A percentile compares a stretch with the other conserved stretches of the same genome.
Evolutionary conservation across 2,888 invertebrate genomes (phyloP).

Genomic region (Papilio protenor): DNA sequence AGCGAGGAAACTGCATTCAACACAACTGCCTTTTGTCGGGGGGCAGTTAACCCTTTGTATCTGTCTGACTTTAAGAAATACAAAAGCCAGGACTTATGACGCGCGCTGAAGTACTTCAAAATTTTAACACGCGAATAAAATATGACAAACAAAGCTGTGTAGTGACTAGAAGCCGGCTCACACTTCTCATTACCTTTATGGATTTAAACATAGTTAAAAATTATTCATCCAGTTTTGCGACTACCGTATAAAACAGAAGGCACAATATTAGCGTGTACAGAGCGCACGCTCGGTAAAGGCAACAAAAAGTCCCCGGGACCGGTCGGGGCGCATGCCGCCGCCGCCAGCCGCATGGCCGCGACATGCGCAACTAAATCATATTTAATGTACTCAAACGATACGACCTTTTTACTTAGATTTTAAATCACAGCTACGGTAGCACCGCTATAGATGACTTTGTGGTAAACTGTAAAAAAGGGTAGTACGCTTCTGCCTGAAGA

Average conservation of each 20-base stretch:
- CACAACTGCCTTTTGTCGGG: conserved; percentile 16
- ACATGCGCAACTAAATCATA: conserved; percentile 13
- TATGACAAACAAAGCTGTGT: background rate
- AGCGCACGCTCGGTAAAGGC: background rate
- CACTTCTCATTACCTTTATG: background rate
- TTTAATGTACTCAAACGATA: conserved; percentile 9
- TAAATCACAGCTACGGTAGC: background rate
- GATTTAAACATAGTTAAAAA: background rate
- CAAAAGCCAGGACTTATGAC: background rate
- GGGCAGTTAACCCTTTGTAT: conserved; percentile 22
- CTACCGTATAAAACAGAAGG: background rate
- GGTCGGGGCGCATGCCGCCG: conserved; percentile 26
- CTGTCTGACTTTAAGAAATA: background rate
- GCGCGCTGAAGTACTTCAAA: background rate
- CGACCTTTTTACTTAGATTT: background rate
- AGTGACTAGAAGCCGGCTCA: background rate
- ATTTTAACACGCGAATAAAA: background rate
- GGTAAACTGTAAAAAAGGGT: background rate
- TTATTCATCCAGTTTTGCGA: background rate
- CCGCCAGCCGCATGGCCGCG: background rate
- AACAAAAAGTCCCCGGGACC: conserved; percentile 16
- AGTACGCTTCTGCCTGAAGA: background rate
- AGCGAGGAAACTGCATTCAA: background rate
- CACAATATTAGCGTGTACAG: conserved; percentile 6
- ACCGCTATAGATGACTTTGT: background rate